These are phyloP conservation scores for Hyposoter didymator DNA, from an alignment of 2,888 invertebrate species.

Conservation along the genomic window DNA sequence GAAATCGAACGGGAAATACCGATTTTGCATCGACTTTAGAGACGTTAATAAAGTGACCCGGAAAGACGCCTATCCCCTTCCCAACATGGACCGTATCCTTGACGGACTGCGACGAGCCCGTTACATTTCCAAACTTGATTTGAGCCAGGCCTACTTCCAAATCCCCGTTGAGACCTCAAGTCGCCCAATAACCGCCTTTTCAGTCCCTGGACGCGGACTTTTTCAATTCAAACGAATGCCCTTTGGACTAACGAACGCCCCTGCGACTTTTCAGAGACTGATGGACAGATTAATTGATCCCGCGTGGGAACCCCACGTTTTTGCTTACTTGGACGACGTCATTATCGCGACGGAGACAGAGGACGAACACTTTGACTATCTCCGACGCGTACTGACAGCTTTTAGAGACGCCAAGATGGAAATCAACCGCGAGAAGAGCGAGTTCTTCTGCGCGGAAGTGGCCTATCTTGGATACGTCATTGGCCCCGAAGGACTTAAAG, in stretches of 20 bases:
- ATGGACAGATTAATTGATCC: slow-evolving; percentile 9
- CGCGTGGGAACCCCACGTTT: slow-evolving; percentile 11
- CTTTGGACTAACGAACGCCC: slow-evolving; percentile 33
- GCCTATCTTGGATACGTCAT: slow-evolving; percentile 16
- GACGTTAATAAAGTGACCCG: too few species aligned
- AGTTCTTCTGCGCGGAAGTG: slow-evolving; percentile 14
- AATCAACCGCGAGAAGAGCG: slow-evolving; percentile 7
- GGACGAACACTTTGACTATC: not conserved
- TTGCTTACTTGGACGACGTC: slow-evolving; percentile 8
- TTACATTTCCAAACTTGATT: too few species aligned
- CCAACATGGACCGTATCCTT: too few species aligned
- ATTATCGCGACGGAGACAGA: not conserved
- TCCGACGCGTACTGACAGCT: not conserved
- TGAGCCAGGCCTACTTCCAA: slow-evolving; percentile 2
- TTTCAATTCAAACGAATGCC: slow-evolving; percentile 16
- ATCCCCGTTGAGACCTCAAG: not conserved
- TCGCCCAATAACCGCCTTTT: not conserved
- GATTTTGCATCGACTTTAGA: too few species aligned
- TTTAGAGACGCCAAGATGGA: not conserved
- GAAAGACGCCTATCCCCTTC: too few species aligned
- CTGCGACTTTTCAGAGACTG: slow-evolving; percentile 23
- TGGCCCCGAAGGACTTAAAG: too few species aligned
- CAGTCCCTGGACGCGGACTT: not conserved
- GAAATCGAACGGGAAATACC: too few species aligned
- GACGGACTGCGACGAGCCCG: too few species aligned